Base-by-base conservation (phyloP, 1,140 invertebrate species). In the Hormaphis cornu region DNA sequence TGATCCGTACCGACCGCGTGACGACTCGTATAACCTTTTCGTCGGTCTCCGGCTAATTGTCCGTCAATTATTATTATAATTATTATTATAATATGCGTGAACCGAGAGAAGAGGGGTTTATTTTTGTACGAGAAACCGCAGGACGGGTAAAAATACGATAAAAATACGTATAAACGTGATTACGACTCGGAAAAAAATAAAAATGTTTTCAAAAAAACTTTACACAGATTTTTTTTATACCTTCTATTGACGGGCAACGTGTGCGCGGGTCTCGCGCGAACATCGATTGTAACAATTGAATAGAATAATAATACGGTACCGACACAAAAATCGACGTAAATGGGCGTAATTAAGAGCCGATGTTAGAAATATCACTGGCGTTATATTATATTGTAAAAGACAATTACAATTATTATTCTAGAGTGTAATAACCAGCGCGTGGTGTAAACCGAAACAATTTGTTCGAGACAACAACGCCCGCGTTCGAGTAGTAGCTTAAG, bases 291-390 rank as follows among this genome's bases (percentile, higher is more conserved):
- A n/a, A n/a, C n/a, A n/a, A n/a, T 24, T 24, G n/a, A 24, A 20
- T 44, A 42, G n/a, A n/a, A 1, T n/a, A 42, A 3, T n/a, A n/a
- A n/a, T n/a, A n/a, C n/a, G n/a, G n/a, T 1, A 37, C 33, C 33
- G 30, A 35, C 53, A 37, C 33, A 12, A 12, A 35, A 54, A 54
- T 18, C 12, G 12, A 20, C 20, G 20, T 58, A 58, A 58, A 58
- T 58, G 40, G 54, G 35, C 12, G 54, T 58, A 58, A 58, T 58
- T 58, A 58, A 58, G 54, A 58, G 35, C 37, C 40, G 54, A n/a
- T n/a, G n/a, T n/a, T n/a, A n/a, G n/a, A n/a, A n/a, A n/a, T n/a
- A n/a, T n/a, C n/a, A n/a, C n/a, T n/a, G n/a, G n/a, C n/a, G n/a
- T n/a, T n/a, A n/a, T n/a, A n/a, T n/a, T n/a, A n/a, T n/a, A n/a